Evolutionary conservation across 2,113 vertebrate species (phyloP), one percentile per base, ranked within the genome.

Genomic region (Nothocercus julius): DNA sequence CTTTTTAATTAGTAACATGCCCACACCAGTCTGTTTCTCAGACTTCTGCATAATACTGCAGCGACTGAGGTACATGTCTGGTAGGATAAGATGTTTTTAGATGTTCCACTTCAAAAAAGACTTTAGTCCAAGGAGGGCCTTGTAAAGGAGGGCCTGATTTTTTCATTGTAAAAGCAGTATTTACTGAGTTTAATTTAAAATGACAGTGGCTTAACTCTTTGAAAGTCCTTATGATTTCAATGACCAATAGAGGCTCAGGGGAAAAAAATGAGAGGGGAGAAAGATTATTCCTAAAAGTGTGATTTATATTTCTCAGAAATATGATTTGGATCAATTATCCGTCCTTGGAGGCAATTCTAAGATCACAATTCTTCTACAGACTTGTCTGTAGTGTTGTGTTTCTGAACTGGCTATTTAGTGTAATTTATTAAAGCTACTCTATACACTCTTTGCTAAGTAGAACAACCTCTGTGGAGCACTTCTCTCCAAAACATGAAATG

Each of bases 1-100:
- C 86, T 95, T 86, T 90, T 93, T 89, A 82, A 87, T 87, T 81
- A 79, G 53, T 64, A 72, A 75, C 32, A 36, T 56, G 14, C 6
- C 88, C 21, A 44, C 61, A 56, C 47, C 69, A 75, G 76, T 82
- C 45, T 80, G 63, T 91, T 89, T 92, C 47, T 89, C 51, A 84
- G 77, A 81, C 19, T 88, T 73, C 64, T 83, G 70, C 36, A 15
- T 7, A 75, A 10, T 63, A 61, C 6, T 61, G 51, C 67, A 81
- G 28, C 44, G 44, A 75, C 61, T 84, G 64, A 94, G 8, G 15
- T 64, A 61, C 14, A 81, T n/a, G 13, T 81, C 45, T 88, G 45
- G 32, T 90, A 95, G 34, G n/a, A 92, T 75, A 75, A 38, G 8
- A 1, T 49, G 19, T 72, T 86, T 78, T 70, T 0, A 61, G 77